Evolutionary conservation across 1,140 invertebrate species (phyloP), one percentile per base, ranked within the genome.

Genomic region (Phocides pigmalion): DNA sequence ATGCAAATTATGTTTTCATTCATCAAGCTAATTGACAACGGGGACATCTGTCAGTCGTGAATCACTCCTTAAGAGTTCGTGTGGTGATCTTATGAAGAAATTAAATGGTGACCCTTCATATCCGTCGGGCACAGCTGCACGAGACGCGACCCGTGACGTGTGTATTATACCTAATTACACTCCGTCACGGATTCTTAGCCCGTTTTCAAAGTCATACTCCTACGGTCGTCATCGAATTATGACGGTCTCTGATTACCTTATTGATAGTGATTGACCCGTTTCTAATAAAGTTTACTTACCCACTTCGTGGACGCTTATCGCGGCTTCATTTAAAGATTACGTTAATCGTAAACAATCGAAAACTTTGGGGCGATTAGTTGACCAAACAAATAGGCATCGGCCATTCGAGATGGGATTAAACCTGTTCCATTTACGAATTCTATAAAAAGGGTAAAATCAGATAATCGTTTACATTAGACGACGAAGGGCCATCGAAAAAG

Each of bases 41-140:
- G 70, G 71, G 80, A 84, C 85, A 88, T 86, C 82, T 88, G 85
- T 84, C 83, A 76, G 72, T 81, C 73, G 76, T 88, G 85, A 88
- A 86, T 86, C 83, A 88, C 78, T 81, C 80, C 74, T 83, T 87
- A 83, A 79, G 76, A 63, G 68, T 65, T 66, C 67, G 72, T 72
- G 76, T 78, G 76, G 76, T 86, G 81, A 82, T 82, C 74, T 81
- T 75, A 76, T 70, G 75, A 76, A 67, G 72, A 68, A 79, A 81
- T 82, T 84, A 81, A 74, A 58, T 70, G 70, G 77, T 85, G 83
- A 86, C 85, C 85, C 84, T 79, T 75, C 67, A 76, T 76, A 82
- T 87, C 84, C 85, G 83, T 61, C 74, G 67, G 42, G 46, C 64
- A 78, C 83, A 84, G 81, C 81, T 83, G 82, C 82, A 32, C 16